Base-by-base conservation (phyloP, 1,140 invertebrate genomes). In the Saccostrea cuccullata region DNA sequence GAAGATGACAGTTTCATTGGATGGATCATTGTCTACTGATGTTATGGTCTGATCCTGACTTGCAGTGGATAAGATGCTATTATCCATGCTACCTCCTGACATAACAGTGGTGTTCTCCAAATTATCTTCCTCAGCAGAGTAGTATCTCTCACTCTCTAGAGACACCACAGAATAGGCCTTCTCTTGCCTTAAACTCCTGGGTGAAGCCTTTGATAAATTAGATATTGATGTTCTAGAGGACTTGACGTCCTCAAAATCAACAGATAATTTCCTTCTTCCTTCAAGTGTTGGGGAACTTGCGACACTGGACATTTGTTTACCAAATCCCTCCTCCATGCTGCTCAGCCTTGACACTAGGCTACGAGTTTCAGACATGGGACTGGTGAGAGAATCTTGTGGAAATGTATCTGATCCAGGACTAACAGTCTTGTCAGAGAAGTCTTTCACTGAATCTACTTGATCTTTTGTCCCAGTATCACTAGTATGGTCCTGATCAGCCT, bases 141-240 rank as follows among this genome's bases (percentile, higher is more conserved):
- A 93, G 84, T 93, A 93, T 82, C 89, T 89, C 26, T 93, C 92
- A 91, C 93, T 93, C 84, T 93, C 93, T 36, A 93, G 67, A 2
- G 93, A 93, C 4, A 90, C 89, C n/a, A 85, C 87, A 0, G 92
- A 93, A n/a, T 64, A 82, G 13, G 87, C 85, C 40, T 88, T 90
- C 17, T 87, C 89, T 5, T 90, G 90, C 17, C 90, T 89, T 12
- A 89, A 55, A 8, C 90, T 89, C 56, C 84, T 82, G 23, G 92
- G 92, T 88, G 90, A 92, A 11, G 89, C 82, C 8, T 91, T 40
- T 2, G 91, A 92, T 1, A 86, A 87, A 55, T 89, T 88, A 58
- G 89, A 87, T 40, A 30, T 77, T 15, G 88, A 85, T 56, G 60
- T 77, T 58, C 60, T 84, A 6, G 55, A 23, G 1, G 30, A 58